Evolutionary conservation across 1,140 invertebrate species (phyloP), one percentile per base, ranked within the genome.

Genomic region (Anthonomus grandis): DNA sequence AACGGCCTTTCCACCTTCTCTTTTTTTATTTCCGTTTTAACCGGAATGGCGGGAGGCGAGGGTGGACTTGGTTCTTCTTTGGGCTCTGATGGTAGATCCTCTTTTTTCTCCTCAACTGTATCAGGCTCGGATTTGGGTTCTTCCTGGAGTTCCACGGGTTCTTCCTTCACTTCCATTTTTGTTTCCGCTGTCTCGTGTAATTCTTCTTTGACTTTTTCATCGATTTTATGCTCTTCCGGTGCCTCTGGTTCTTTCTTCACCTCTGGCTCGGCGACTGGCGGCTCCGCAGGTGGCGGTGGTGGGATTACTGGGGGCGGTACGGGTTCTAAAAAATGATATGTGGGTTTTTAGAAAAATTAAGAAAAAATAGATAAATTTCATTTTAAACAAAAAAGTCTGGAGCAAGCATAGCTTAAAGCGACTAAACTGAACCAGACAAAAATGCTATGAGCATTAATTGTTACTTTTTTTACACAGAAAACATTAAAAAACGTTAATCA

Each of bases 81-180:
- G 2, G 18, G 5, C n/a, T n/a, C n/a, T n/a, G n/a, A n/a, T n/a
- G n/a, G n/a, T n/a, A n/a, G n/a, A n/a, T 52, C 62, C 59, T 65
- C 69, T 24, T 63, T 51, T 47, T 65, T 64, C 4, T 68, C 54
- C 41, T 62, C 55, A 50, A 66, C 65, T n/a, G 45, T n/a, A n/a
- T n/a, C n/a, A n/a, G n/a, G n/a, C n/a, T 52, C 10, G 23, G 19
- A 15, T n/a, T 54, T 42, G 15, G 54, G 10, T 12, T 62, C 47
- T 22, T 42, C 44, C 23, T 59, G 49, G 8, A 22, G 4, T 42
- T 62, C 56, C 46, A 65, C 63, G 8, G 45, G 39, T 31, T 64
- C 60, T 37, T 64, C 60, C 47, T 66, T 62, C 19, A 62, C 34
- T 38, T 65, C 61, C 2, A 44, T 45, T 56, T 66, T 57, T 5